These are phyloP conservation scores for Globodera ellingtonae DNA, from an alignment of 1,140 invertebrate species.

Conservation along the genomic window DNA sequence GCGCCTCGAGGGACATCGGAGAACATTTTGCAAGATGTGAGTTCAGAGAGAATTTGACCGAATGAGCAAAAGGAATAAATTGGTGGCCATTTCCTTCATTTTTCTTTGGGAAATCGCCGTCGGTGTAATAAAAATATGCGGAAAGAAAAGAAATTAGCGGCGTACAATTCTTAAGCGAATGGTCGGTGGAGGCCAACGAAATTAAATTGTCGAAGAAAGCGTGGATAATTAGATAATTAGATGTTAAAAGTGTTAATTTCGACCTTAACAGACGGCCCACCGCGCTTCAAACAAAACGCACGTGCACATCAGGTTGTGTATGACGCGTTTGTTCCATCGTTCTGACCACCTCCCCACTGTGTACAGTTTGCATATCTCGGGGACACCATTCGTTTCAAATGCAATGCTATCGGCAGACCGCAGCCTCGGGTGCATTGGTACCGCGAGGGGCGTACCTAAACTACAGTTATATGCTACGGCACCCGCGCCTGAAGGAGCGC, in stretches of 20 bases:
- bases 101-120: conserved; percentile 15
- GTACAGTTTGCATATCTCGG: conserved; percentile 47
- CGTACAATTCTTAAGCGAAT: background rate
- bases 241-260: conserved; percentile 14
- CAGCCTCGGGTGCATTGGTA: conserved; percentile 57
- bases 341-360: background rate
- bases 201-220: background rate
- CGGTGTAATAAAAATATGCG: background rate
- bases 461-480: conserved; percentile 44
- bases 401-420: conserved; percentile 51
- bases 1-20: background rate
- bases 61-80: background rate
- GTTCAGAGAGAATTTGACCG: background rate
- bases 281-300: conserved; percentile 54
- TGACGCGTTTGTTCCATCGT: background rate
- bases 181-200: background rate
- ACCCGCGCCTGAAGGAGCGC: conserved; percentile 33
- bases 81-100: background rate
- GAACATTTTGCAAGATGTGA: conserved; percentile 8
- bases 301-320: conserved; percentile 41
- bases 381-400: conserved; percentile 51
- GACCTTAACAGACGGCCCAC: conserved; percentile 37
- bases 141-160: conserved; percentile 1
- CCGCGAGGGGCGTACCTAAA: conserved; percentile 52
- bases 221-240: conserved; percentile 26